These are phyloP conservation scores for Gasterosteus aculeatus DNA, from an alignment of 2,113 vertebrate genomes.

Conservation along the genomic window DNA sequence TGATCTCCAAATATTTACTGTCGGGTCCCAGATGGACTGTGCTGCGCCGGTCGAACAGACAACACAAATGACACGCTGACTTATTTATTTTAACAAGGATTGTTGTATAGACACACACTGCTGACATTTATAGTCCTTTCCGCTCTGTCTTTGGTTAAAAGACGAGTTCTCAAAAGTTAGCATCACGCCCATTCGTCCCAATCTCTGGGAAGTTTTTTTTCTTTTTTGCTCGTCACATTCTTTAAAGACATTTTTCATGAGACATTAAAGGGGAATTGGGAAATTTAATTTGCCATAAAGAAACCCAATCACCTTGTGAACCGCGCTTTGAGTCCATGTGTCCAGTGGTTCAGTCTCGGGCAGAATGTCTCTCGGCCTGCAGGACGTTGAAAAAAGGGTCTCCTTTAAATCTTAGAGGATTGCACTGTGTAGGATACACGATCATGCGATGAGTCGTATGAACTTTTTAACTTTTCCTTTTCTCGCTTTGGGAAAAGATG, in stretches of 20 bases:
- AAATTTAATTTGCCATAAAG: conserved; percentile 78
- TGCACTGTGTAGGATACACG: conserved; percentile 33
- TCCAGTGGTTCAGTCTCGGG: conserved; percentile 51
- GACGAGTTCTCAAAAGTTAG: conserved; percentile 43
- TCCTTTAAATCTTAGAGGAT: conserved; percentile 48
- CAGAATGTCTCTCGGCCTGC: conserved; percentile 19
- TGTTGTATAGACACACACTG: conserved; percentile 56
- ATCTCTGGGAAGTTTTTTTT: conserved; percentile 44
- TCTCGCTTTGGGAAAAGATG: conserved; percentile 20
- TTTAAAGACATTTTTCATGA: conserved; percentile 71
- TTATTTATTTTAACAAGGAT: conserved; percentile 69
- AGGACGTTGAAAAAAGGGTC: conserved; percentile 26
- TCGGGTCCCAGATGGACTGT: conserved; percentile 67
- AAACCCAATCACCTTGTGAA: conserved; percentile 69
- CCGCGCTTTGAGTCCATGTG: conserved; percentile 69
- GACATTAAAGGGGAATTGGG: conserved; percentile 70
- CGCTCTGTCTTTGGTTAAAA: conserved; percentile 10
- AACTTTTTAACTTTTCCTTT: conserved; percentile 5
- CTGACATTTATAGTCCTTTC: conserved; percentile 55
- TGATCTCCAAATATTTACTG: conserved; percentile 37
- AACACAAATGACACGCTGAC: conserved; percentile 63
- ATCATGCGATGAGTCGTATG: conserved; percentile 39
- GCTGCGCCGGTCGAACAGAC: conserved; percentile 44
- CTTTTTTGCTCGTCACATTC: conserved; percentile 41
- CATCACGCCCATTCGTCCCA: conserved; percentile 39